These are phyloP conservation scores for Hypolimnas misippus DNA, from an alignment of 2,888 invertebrate species.

Conservation along the genomic window DNA sequence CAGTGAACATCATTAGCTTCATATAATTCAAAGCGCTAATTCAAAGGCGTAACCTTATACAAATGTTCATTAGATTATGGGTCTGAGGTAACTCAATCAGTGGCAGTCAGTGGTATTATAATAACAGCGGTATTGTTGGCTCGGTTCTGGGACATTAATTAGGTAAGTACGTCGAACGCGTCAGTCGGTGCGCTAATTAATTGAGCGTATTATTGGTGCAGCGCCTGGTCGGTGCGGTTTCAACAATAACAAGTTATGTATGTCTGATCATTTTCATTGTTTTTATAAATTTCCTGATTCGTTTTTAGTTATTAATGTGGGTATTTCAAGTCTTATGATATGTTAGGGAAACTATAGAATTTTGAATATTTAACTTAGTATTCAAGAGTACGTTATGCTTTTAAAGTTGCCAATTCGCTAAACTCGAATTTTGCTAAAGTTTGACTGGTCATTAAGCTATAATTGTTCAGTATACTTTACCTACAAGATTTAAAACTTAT, in stretches of 20 bases:
- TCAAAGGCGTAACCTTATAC: conserved; percentile 28
- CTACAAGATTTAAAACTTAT: too few species aligned
- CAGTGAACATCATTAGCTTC: background rate
- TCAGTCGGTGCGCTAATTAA: conserved; percentile 72
- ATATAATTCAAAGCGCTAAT: conserved; percentile 21
- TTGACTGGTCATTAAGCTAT: too few species aligned
- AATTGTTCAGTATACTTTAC: too few species aligned
- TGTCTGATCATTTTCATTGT: conserved; percentile 24
- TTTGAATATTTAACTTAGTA: too few species aligned
- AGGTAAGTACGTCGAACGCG: conserved; percentile 74
- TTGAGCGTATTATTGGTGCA: conserved; percentile 76
- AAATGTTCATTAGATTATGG: conserved; percentile 51
- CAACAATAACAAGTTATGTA: conserved; percentile 37
- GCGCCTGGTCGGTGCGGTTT: conserved; percentile 65
- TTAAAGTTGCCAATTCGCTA: too few species aligned
- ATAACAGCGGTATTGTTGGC: conserved; percentile 64
- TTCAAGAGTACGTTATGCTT: too few species aligned
- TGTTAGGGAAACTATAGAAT: too few species aligned
- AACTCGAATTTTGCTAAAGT: too few species aligned
- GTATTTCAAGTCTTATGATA: too few species aligned
- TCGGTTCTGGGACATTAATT: conserved; percentile 72
- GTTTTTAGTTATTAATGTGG: too few species aligned
- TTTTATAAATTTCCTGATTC: too few species aligned
- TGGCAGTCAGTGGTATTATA: conserved; percentile 61
- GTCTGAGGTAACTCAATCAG: conserved; percentile 66